A percentile compares a stretch with the other conserved stretches of the same genome.
phyloP scores from a whole-genome alignment of 2,113 vertebrate genomes.

The Ochotona princeps region DNA sequence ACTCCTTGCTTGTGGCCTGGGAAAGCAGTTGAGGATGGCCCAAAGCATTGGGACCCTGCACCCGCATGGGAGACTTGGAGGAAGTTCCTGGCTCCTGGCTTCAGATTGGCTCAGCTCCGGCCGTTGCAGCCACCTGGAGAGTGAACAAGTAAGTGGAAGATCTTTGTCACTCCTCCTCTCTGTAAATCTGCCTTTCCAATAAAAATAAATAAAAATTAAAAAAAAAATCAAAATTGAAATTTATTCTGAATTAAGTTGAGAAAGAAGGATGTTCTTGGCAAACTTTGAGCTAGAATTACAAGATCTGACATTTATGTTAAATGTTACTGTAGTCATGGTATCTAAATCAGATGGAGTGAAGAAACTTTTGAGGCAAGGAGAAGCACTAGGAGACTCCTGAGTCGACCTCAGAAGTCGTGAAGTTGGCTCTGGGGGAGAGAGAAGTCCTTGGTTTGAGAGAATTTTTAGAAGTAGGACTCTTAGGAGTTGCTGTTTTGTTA shows the following conservation, averaged over 20 bases:
- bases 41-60: no score
- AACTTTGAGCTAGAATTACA: not conserved
- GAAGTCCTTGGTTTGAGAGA: not conserved
- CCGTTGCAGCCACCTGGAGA: no score
- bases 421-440: not conserved
- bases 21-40: no score
- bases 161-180: no score
- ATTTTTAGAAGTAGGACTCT: not conserved
- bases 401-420: not conserved
- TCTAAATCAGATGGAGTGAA: not conserved
- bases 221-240: not conserved
- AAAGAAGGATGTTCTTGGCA: not conserved
- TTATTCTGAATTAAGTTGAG: not conserved
- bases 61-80: no score
- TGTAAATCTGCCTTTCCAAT: no score
- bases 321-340: not conserved
- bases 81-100: no score
- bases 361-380: not conserved
- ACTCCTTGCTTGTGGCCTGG: no score
- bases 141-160: no score
- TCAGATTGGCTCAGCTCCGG: no score
- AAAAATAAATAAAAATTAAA: no score
- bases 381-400: not conserved
- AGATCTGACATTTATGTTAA: conserved; percentile 9
- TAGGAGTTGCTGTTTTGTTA: not conserved